phyloP scores from a whole-genome alignment of 1,140 invertebrate species.

The Meteorus sp. region DNA sequence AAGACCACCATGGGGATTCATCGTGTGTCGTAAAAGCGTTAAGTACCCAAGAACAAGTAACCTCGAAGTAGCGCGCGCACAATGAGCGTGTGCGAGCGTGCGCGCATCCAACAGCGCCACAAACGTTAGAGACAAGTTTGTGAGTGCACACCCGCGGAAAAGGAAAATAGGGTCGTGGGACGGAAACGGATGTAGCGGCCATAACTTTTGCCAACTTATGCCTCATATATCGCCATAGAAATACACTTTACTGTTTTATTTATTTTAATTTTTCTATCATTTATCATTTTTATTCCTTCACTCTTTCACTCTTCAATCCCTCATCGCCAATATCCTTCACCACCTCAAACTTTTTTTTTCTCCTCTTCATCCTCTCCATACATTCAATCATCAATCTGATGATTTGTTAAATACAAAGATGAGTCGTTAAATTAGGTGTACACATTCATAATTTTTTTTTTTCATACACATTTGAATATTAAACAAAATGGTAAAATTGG shows the following conservation, averaged over 20 bases:
- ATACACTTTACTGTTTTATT: constrained; percentile 4
- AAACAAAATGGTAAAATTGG: not conserved
- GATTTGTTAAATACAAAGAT: not conserved
- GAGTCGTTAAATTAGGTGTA: not conserved
- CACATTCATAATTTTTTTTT: no score
- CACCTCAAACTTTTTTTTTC: not conserved
- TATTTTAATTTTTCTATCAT: not conserved
- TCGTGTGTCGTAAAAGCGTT: constrained; percentile 51
- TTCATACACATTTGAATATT: not conserved
- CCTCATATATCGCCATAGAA: constrained; percentile 23
- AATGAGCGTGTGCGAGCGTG: not conserved
- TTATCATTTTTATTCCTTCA: not conserved
- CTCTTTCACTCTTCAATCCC: constrained; percentile 5
- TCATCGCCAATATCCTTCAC: not conserved
- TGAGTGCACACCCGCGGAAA: no score
- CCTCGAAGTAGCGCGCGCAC: constrained; percentile 35
- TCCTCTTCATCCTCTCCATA: not conserved
- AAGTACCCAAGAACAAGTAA: constrained; percentile 44
- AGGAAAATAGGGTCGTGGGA: constrained; percentile 44
- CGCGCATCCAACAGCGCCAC: constrained; percentile 3
- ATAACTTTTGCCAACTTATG: constrained; percentile 36
- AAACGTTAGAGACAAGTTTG: no score
- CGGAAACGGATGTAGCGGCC: constrained; percentile 50
- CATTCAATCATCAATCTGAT: constrained; percentile 6
- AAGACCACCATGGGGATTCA: constrained; percentile 34